A percentile compares a stretch with the other conserved stretches of the same genome.
Conservation (phyloP, 2,888 invertebrate species). For the Hemicrepidius hirtus region DNA sequence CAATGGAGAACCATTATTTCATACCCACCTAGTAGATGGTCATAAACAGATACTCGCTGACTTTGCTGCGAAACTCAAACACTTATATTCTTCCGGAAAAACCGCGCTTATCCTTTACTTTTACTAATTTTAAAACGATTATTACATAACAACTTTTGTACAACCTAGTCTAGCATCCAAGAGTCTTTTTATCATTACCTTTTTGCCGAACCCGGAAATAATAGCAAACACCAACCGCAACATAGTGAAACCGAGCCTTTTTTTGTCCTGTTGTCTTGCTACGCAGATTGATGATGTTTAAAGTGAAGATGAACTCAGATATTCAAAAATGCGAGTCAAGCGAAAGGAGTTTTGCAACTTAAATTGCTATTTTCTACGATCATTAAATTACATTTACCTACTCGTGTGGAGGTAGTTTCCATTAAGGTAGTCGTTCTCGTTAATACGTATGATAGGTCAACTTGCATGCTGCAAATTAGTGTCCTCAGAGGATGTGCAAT, state of each 20-base stretch:
- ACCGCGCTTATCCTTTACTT: too few species aligned
- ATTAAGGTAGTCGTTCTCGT: slow-evolving; percentile 1
- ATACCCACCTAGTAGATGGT: too few species aligned
- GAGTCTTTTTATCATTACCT: slow-evolving; percentile 17
- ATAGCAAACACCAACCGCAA: not conserved
- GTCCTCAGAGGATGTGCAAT: not conserved
- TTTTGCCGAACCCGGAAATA: slow-evolving; percentile 22
- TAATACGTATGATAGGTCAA: slow-evolving; percentile 7
- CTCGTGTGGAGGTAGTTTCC: slow-evolving; percentile 8
- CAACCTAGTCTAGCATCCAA: not conserved
- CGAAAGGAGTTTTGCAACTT: slow-evolving; percentile 24
- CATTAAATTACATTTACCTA: slow-evolving; percentile 16
- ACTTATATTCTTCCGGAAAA: too few species aligned
- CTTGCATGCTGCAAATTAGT: slow-evolving; percentile 15
- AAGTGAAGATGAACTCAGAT: slow-evolving; percentile 8
- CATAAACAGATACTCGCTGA: too few species aligned
- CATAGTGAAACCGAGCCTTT: not conserved
- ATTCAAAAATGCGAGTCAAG: slow-evolving; percentile 9
- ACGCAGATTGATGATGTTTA: slow-evolving; percentile 11
- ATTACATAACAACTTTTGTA: not conserved
- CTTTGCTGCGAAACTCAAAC: too few species aligned
- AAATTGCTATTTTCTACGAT: not conserved
- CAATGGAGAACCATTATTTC: too few species aligned
- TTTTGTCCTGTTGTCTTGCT: not conserved
- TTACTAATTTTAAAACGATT: too few species aligned